Base-by-base conservation (phyloP, 1,140 invertebrate genomes). In the Rhopalosiphum padi region DNA sequence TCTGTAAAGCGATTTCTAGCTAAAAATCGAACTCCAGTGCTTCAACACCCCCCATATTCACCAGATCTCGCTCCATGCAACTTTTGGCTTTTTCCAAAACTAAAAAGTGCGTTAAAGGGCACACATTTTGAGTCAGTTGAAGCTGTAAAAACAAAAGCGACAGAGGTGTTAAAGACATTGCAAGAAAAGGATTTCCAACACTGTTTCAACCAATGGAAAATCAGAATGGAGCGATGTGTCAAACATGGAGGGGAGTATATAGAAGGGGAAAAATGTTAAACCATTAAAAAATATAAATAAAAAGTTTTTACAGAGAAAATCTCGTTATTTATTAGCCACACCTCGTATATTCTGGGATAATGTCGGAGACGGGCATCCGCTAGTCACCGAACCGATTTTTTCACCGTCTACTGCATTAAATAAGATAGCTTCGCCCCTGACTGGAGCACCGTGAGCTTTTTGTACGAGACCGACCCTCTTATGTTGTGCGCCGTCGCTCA, bases 351-450 rank as follows among this genome's bases (percentile, higher is more conserved):
- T 99, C 55, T 96, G 97, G 2, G 97, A 97, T 0, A 99, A 95
- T 87, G 97, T 97, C 0, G 99, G 99, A 94, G 98, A 98, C 0
- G 99, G 99, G 95, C 98, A 99, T 43, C 99, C 99, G 94, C 98
- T 99, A 25, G 99, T 99, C 0, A 99, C 96, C 94, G 96, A 96
- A 53, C 99, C 99, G 82, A 99, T 96, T 68, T 96, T 95, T 94
- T 97, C 96, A 23, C 96, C 95, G 91, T 96, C 96, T 9, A 95
- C 60, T 77, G 9, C 94, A 89, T 96, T 96, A 91, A 96, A 96
- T 94, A 98, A 97, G 93, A 94, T 95, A 60, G 96, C 97, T 85
- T 96, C 97, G 94, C 96, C 97, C 94, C 97, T 96, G 22, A 96
- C 97, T 94, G 96, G 97, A 91, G 97, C 98, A 93, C 96, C 98